phyloP scores from a whole-genome alignment of 2,888 invertebrate species.

The Trissolcus japonicus region DNA sequence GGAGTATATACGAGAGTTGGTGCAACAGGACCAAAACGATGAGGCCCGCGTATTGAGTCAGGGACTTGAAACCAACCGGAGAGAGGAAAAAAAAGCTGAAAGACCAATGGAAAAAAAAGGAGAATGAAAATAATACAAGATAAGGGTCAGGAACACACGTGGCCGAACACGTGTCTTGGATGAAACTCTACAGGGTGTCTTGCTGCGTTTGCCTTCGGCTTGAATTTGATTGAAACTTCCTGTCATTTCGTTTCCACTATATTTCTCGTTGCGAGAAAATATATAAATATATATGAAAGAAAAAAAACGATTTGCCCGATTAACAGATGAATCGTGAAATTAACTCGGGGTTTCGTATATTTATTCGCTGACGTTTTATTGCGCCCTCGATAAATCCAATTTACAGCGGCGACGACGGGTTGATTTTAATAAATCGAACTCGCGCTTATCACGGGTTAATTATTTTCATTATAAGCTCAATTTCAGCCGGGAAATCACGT shows the following conservation, averaged over 20 bases:
- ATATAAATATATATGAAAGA: conserved; percentile 1
- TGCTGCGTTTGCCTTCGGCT: conserved; percentile 43
- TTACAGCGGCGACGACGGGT: background rate
- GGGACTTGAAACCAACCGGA: conserved; percentile 49
- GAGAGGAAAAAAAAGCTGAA: conserved; percentile 25
- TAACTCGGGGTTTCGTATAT: background rate
- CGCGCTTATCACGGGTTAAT: conserved; percentile 16
- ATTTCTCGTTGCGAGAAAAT: conserved; percentile 1
- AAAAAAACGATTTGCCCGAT: conserved; percentile 22
- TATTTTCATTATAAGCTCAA: conserved; percentile 43
- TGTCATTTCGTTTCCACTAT: conserved; percentile 29
- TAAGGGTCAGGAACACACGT: conserved; percentile 64
- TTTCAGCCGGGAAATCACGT: conserved; percentile 35
- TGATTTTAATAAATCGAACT: conserved; percentile 18
- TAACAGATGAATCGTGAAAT: conserved; percentile 13
- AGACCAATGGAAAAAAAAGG: conserved; percentile 42
- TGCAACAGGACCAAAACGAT: conserved; percentile 46
- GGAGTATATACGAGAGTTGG: conserved; percentile 21
- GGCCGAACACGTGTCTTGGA: conserved; percentile 70
- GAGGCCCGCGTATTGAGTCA: conserved; percentile 49
- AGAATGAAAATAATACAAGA: conserved; percentile 54
- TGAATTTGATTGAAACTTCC: conserved; percentile 46
- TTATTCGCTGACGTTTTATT: background rate
- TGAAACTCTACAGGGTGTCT: conserved; percentile 58
- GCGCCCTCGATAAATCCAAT: background rate